A percentile compares a stretch with the other conserved stretches of the same genome.
Evolutionary conservation across 2,888 invertebrate species (phyloP).

Genomic region (Folsomia manolachei): DNA sequence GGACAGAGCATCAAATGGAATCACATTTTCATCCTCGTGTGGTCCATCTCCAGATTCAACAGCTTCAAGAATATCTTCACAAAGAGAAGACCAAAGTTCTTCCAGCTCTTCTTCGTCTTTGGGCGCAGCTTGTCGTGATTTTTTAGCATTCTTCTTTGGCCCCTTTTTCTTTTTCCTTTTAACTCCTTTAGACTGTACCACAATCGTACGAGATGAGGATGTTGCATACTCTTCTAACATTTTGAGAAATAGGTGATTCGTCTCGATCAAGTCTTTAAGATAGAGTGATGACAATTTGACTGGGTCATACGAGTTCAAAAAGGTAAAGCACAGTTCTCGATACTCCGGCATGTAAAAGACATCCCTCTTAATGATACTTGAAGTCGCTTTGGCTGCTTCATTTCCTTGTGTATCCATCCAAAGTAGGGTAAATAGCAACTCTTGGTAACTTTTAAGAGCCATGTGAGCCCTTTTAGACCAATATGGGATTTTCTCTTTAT

Average conservation of each 20-base stretch:
- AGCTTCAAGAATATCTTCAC: slow-evolving; percentile 54
- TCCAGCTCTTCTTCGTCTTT: slow-evolving; percentile 53
- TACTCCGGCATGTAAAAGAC: slow-evolving; percentile 93
- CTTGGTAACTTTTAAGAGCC: slow-evolving; percentile 72
- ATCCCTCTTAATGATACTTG: slow-evolving; percentile 83
- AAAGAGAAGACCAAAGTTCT: slow-evolving; percentile 55
- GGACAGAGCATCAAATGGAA: slow-evolving; percentile 82
- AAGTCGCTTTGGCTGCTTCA: slow-evolving; percentile 69
- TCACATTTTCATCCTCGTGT: slow-evolving; percentile 57
- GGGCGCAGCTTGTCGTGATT: slow-evolving; percentile 27
- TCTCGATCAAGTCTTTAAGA: slow-evolving; percentile 82
- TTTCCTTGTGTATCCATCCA: slow-evolving; percentile 77
- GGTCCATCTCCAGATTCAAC: slow-evolving; percentile 54
- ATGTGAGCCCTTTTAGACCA: slow-evolving; percentile 87
- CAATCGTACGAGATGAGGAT: slow-evolving; percentile 56
- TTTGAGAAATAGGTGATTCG: slow-evolving; percentile 84
- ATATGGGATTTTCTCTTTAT: slow-evolving; percentile 76
- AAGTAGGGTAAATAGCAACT: slow-evolving; percentile 77
- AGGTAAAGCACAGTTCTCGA: slow-evolving; percentile 78
- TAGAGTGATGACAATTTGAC: slow-evolving; percentile 83
- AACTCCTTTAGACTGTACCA: slow-evolving; percentile 59
- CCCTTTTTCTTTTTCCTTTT: slow-evolving; percentile 55
- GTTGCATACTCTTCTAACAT: slow-evolving; percentile 67
- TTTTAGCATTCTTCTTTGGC: slow-evolving; percentile 26
- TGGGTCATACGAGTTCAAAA: slow-evolving; percentile 79